phyloP scores from a whole-genome alignment of 2,888 invertebrate genomes.

The Reticulitermes lucifugus region DNA sequence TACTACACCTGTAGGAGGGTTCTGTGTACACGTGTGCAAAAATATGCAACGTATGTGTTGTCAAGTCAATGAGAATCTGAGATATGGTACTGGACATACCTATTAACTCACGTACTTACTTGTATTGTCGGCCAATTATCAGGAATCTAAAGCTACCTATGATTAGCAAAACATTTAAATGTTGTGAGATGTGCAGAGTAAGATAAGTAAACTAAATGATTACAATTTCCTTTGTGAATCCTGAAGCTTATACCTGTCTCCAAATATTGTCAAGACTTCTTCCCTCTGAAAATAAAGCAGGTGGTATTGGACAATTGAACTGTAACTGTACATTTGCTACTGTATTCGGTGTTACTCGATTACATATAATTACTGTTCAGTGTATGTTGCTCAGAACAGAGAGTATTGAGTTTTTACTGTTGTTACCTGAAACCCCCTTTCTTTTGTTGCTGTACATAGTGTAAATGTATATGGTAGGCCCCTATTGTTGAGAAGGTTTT shows the following conservation, averaged over 20 bases:
- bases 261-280: constrained; percentile 13
- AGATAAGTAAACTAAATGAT: constrained; percentile 37
- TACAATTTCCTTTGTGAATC: constrained; percentile 34
- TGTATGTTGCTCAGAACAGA: constrained; percentile 54
- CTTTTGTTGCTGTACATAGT: constrained; percentile 53
- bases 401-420: constrained; percentile 53
- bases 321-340: constrained; percentile 54
- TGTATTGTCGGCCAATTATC: constrained; percentile 5
- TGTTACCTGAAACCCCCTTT: constrained; percentile 51
- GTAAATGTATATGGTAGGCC: constrained; percentile 52
- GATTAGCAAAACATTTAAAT: constrained; percentile 40
- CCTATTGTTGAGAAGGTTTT: constrained; percentile 28
- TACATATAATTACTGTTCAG: constrained; percentile 54
- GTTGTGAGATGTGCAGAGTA: constrained; percentile 40
- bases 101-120: constrained; percentile 32
- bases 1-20: constrained; percentile 54
- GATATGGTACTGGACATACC: constrained; percentile 17
- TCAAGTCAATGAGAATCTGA: constrained; percentile 12
- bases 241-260: constrained; percentile 29
- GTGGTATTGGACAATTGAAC: constrained; percentile 48
- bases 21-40: constrained; percentile 37
- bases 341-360: constrained; percentile 55
- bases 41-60: constrained; percentile 29
- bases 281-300: not conserved
- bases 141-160: constrained; percentile 35